These are phyloP conservation scores for Leucophenga montana DNA, from an alignment of 2,888 invertebrate species.

Conservation along the genomic window DNA sequence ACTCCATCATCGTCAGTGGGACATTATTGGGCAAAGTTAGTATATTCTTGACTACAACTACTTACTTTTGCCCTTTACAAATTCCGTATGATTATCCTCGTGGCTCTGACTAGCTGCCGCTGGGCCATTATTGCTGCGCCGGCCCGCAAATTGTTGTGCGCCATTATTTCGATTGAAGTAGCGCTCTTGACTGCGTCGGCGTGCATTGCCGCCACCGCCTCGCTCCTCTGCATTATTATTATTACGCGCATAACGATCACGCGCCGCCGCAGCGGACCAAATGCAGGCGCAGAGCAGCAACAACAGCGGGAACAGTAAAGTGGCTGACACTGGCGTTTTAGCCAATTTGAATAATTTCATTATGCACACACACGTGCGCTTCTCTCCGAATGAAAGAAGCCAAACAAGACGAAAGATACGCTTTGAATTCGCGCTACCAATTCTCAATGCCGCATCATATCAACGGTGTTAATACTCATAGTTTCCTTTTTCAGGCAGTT, in stretches of 20 bases:
- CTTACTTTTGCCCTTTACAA: slow-evolving; percentile 87
- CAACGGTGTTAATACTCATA: neutral
- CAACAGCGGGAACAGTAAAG: slow-evolving; percentile 49
- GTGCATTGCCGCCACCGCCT: slow-evolving; percentile 40
- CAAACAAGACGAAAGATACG: too few relatives aligned
- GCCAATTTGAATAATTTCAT: slow-evolving; percentile 59
- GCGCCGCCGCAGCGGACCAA: slow-evolving; percentile 55
- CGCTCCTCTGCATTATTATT: slow-evolving; percentile 44
- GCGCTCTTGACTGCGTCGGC: slow-evolving; percentile 49
- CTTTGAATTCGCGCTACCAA: too few relatives aligned
- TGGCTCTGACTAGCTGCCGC: slow-evolving; percentile 63
- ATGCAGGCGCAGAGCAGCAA: slow-evolving; percentile 62
- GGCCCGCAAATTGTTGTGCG: slow-evolving; percentile 33
- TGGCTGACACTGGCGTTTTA: slow-evolving; percentile 37
- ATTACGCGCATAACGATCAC: slow-evolving; percentile 61
- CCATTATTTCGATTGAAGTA: slow-evolving; percentile 33
- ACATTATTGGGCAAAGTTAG: neutral
- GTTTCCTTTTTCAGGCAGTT: slow-evolving; percentile 3
- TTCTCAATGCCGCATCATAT: slow-evolving; percentile 19
- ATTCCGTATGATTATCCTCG: slow-evolving; percentile 76
- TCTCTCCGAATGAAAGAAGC: neutral
- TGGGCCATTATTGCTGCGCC: slow-evolving; percentile 43
- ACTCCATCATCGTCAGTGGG: slow-evolving; percentile 8
- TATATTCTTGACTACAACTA: slow-evolving; percentile 50
- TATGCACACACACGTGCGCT: slow-evolving; percentile 35